Conservation (phyloP, 2,888 invertebrate species). For the Drosophila barbarae region DNA sequence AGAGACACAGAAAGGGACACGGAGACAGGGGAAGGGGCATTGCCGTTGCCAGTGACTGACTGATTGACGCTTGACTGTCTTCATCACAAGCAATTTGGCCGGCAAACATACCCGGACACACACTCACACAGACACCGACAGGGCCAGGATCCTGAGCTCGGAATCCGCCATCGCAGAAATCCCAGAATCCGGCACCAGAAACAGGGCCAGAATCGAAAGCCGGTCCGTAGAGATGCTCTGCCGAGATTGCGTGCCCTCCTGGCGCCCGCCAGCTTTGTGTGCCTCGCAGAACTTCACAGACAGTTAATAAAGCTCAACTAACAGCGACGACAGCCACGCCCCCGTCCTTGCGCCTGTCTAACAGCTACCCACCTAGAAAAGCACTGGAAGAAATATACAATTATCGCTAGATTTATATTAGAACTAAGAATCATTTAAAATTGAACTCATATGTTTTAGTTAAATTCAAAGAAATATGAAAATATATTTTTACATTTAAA, state of each 20-base stretch:
- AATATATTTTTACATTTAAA: neutral
- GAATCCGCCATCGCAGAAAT: conserved; percentile 11
- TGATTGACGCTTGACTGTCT: conserved; percentile 74
- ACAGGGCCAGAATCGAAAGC: conserved; percentile 16
- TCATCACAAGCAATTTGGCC: conserved; percentile 74
- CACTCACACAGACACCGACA: neutral
- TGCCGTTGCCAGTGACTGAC: conserved; percentile 54
- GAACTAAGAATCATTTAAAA: no score
- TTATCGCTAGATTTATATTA: neutral
- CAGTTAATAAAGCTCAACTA: conserved; percentile 70
- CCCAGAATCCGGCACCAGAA: conserved; percentile 21
- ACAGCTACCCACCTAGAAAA: neutral
- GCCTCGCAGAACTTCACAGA: conserved; percentile 57
- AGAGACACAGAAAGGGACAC: conserved; percentile 15
- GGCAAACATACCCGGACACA: conserved; percentile 50
- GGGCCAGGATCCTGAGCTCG: conserved; percentile 11
- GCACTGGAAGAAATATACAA: conserved; percentile 1
- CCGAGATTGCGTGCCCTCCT: conserved; percentile 58
- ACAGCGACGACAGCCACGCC: conserved; percentile 48
- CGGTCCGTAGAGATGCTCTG: conserved; percentile 30
- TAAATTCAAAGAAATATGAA: no score
- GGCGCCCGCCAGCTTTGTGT: conserved; percentile 41
- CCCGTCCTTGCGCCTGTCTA: conserved; percentile 2
- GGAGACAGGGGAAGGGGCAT: conserved; percentile 9
- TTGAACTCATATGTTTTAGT: no score